phyloP scores from a whole-genome alignment of 2,113 vertebrate species.

The Bubo blakistoni region DNA sequence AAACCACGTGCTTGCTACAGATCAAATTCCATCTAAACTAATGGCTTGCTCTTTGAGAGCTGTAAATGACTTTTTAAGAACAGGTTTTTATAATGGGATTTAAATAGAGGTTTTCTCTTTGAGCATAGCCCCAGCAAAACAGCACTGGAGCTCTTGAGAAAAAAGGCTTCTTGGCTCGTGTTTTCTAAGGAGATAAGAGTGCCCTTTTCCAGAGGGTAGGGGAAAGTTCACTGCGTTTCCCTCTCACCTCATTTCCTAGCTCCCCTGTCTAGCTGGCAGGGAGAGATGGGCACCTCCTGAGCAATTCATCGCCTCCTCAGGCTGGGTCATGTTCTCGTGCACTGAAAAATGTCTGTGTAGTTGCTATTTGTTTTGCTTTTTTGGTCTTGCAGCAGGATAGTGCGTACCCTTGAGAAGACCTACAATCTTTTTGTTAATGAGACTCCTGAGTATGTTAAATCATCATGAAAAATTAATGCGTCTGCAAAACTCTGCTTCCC shows the following conservation, averaged over 20 bases:
- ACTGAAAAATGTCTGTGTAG: not conserved
- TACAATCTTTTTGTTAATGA: not conserved
- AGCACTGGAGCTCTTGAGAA: not conserved
- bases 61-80: not conserved
- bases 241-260: not conserved
- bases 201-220: not conserved
- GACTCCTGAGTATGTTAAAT: slow-evolving; percentile 19
- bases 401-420: not conserved
- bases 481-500: slow-evolving; percentile 44
- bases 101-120: not conserved
- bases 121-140: not conserved
- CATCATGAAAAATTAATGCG: slow-evolving; percentile 56
- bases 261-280: not conserved
- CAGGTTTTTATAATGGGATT: not conserved
- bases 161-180: not conserved
- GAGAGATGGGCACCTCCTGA: not conserved
- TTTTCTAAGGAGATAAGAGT: not conserved
- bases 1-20: not conserved
- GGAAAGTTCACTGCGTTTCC: not conserved
- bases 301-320: not conserved
- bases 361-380: not conserved
- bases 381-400: not conserved
- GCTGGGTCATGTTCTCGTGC: not conserved
- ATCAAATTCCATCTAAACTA: not conserved
- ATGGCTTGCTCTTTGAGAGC: not conserved